These are phyloP conservation scores for Amia ocellicauda DNA, from an alignment of 2,113 vertebrate species.

Conservation along the genomic window DNA sequence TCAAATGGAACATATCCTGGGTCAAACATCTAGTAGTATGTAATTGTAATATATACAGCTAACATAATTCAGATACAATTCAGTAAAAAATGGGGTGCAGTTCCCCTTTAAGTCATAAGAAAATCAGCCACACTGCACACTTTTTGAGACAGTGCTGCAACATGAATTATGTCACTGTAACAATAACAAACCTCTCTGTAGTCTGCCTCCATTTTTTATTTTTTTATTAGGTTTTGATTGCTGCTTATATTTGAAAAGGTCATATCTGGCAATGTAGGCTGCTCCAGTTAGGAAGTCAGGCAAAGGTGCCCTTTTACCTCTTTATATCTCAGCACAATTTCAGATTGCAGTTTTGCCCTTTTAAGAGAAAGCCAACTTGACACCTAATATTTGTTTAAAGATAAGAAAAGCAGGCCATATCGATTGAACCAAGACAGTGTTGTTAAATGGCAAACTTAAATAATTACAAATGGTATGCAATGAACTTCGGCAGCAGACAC, in stretches of 20 bases:
- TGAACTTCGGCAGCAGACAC: too few species aligned
- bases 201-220: not conserved
- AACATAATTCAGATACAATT: too few species aligned
- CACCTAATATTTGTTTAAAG: conserved; percentile 31
- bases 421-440: conserved; percentile 16
- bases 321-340: conserved; percentile 20
- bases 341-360: conserved; percentile 32
- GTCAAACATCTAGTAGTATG: too few species aligned
- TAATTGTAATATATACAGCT: too few species aligned
- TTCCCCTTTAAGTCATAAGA: too few species aligned
- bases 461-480: conserved; percentile 5
- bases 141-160: too few species aligned
- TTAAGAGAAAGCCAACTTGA: conserved; percentile 25
- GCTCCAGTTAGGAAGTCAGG: conserved; percentile 5
- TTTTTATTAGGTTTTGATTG: too few species aligned
- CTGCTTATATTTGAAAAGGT: conserved; percentile 40
- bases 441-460: conserved; percentile 10
- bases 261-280: conserved; percentile 24
- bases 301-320: conserved; percentile 4
- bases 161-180: not conserved
- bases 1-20: too few species aligned
- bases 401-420: conserved; percentile 11
- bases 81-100: too few species aligned
- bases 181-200: not conserved
- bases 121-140: not conserved